A percentile compares a stretch with the other conserved stretches of the same genome.
Conservation (phyloP, 1,140 invertebrate species). For the Bombus superbus region DNA sequence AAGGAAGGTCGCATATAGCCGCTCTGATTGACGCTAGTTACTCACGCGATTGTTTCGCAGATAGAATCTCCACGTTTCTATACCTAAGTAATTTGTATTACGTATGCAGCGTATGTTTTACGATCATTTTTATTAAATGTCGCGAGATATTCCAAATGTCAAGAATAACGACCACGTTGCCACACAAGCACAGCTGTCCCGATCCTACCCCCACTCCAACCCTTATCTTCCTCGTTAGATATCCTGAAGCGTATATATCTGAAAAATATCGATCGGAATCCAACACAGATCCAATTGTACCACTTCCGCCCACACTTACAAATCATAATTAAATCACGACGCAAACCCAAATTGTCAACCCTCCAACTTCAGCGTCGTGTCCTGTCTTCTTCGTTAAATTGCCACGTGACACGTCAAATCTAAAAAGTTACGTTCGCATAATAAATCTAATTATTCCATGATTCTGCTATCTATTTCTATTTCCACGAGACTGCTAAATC, state of each 20-base stretch:
- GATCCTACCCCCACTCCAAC: no score
- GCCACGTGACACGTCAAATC: not conserved
- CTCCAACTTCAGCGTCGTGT: no score
- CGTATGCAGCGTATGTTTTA: no score
- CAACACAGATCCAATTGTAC: no score
- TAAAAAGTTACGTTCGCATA: not conserved
- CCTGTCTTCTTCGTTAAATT: no score
- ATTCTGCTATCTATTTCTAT: not conserved
- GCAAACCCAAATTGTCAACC: no score
- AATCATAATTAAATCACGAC: no score
- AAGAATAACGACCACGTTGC: not conserved
- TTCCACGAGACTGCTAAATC: not conserved
- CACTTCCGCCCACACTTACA: no score
- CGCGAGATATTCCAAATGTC: not conserved
- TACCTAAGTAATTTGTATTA: not conserved
- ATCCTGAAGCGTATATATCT: no score
- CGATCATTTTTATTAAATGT: no score
- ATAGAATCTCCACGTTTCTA: conserved; percentile 1
- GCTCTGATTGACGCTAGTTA: conserved; percentile 3
- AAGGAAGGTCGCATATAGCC: not conserved
- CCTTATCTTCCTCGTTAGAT: no score
- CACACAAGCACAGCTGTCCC: not conserved
- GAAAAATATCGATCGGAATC: no score
- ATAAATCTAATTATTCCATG: not conserved
- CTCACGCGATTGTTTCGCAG: conserved; percentile 10